Conservation (phyloP, 2,797 vertebrate genomes). For the Sphenopsis melanotis region DNA sequence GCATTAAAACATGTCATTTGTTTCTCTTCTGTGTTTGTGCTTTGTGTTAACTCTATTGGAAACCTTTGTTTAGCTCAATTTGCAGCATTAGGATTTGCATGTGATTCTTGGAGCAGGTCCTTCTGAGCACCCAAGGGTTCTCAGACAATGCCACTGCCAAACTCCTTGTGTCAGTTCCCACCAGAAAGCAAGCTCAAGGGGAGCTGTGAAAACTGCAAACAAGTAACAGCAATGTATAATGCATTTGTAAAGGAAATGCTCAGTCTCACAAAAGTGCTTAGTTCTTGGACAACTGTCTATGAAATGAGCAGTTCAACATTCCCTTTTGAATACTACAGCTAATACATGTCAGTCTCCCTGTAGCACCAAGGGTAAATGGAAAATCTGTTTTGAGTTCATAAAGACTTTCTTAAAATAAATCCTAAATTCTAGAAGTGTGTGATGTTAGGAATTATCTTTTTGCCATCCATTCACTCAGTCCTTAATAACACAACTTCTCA, state of each 20-base stretch:
- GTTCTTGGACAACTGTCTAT: neutral
- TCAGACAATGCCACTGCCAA: neutral
- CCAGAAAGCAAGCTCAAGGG: neutral
- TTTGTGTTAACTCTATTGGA: neutral
- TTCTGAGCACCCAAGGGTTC: neutral
- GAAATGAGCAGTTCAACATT: neutral
- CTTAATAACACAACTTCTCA: neutral
- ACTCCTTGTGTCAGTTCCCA: neutral
- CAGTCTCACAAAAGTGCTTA: neutral
- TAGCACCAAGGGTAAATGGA: neutral
- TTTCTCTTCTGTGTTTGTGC: neutral
- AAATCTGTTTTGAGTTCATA: neutral
- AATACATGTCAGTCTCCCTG: neutral
- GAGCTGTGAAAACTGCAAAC: neutral
- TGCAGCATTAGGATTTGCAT: neutral
- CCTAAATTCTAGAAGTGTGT: neutral
- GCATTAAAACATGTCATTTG: neutral
- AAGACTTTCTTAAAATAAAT: neutral
- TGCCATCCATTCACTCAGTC: neutral
- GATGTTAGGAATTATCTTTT: neutral
- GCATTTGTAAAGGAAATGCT: neutral
- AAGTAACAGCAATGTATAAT: neutral
- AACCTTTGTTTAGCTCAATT: neutral
- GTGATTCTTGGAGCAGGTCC: neutral
- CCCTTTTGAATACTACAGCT: neutral